Base-by-base conservation (phyloP, 2,797 vertebrate species). In the Labeo calbasu region DNA sequence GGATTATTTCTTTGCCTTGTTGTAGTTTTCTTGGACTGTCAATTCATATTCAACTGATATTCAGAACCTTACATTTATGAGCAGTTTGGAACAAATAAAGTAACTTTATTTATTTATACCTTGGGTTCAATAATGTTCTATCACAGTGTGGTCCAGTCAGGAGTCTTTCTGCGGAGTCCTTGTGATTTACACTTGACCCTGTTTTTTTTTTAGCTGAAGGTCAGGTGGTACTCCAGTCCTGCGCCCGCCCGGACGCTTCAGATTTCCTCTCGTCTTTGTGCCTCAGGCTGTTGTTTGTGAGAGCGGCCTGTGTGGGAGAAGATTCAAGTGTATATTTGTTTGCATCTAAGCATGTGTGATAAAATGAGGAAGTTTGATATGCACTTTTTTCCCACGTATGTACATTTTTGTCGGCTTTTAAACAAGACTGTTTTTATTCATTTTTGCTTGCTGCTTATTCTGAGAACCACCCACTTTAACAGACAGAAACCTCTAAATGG, bases 111-210 rank as follows among this genome's bases (percentile, higher is more conserved):
- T 0, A 7, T 36, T 71, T 66, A 53, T 51, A 17, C 28, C 36
- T 55, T 81, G 53, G 1, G 84, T 57, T 73, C 43, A 51, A 32
- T 75, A 32, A 25, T n/a, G 23, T 43, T 57, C 76, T 32, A 69
- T 51, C 63, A 48, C 32, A 48, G 9, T 66, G 61, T 83, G 57
- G 77, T 79, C 76, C 79, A 85, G 86, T 81, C 68, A 88, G 78
- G 73, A 86, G 83, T 87, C 84, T 91, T 91, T 90, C 85, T 88
- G 90, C 88, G 66, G 57, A 77, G 70, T 80, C 82, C 91, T 91
- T 90, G 88, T 90, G 89, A 90, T 93, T 92, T 88, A 91, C 87
- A 92, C 90, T 92, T 92, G 92, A 93, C 91, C 90, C 89, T 86
- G 85, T 90, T 91, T 91, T 90, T 87, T 90, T 91, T 91, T 89